These are phyloP conservation scores for Baryphthengus martii DNA, from an alignment of 2,113 vertebrate genomes.

Conservation along the genomic window DNA sequence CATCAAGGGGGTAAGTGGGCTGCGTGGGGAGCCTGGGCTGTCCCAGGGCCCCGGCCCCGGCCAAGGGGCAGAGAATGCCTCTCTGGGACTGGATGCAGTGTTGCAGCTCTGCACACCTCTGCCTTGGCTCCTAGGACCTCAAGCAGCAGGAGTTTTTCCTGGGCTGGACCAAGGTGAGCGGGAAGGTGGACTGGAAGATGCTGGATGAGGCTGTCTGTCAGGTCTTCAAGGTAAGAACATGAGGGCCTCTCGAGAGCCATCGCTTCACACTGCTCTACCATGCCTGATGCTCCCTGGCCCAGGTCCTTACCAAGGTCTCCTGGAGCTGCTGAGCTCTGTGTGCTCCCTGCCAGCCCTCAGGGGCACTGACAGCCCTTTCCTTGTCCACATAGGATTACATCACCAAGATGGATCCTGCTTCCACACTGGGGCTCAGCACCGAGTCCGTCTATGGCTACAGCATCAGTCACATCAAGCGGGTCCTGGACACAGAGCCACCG, in stretches of 20 bases:
- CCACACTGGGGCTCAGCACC: constrained; percentile 85
- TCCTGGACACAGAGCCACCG: constrained; percentile 81
- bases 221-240: constrained; percentile 81
- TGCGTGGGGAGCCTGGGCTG: neutral
- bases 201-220: constrained; percentile 88
- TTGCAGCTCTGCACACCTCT: neutral
- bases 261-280: neutral
- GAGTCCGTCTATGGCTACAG: constrained; percentile 90
- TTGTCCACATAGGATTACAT: constrained; percentile 82
- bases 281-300: neutral
- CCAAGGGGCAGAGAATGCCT: neutral
- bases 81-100: rapidly evolving
- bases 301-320: neutral
- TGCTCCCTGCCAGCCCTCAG: neutral
- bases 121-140: constrained; percentile 73
- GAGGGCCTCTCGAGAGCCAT: neutral
- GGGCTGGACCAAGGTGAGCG: constrained; percentile 81
- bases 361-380: neutral
- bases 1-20: constrained; percentile 84
- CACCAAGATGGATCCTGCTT: constrained; percentile 88
- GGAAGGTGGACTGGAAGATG: constrained; percentile 86
- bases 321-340: neutral
- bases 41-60: rapidly evolving
- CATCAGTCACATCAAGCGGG: constrained; percentile 82
- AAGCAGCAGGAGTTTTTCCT: constrained; percentile 91